A percentile compares a stretch with the other conserved stretches of the same genome.
Conservation (phyloP, 2,888 invertebrate genomes). For the Morpho deidamia region DNA sequence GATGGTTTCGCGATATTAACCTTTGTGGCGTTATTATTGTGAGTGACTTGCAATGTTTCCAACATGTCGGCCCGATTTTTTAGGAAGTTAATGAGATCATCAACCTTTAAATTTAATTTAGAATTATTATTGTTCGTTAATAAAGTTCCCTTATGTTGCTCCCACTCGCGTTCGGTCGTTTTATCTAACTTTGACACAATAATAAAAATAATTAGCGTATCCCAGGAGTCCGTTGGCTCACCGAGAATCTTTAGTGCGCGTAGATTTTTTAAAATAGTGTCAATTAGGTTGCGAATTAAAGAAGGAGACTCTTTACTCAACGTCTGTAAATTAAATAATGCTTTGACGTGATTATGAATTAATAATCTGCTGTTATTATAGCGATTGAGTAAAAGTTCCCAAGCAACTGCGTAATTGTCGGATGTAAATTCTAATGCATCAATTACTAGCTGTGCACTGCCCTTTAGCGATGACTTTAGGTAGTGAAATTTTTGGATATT, state of each 20-base stretch:
- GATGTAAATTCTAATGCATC: background rate
- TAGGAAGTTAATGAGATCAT: background rate
- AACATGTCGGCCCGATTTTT: background rate
- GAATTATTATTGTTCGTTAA: no score
- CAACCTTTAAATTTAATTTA: no score
- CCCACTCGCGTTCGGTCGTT: no score
- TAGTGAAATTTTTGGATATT: constrained; percentile 4
- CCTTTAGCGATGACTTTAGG: constrained; percentile 1
- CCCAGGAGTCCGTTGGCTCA: background rate
- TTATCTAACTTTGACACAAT: no score
- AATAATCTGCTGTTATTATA: constrained; percentile 5
- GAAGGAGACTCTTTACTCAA: constrained; percentile 15
- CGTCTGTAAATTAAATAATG: constrained; percentile 17
- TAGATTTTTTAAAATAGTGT: constrained; percentile 18
- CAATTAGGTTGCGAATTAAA: constrained; percentile 22
- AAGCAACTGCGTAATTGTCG: background rate
- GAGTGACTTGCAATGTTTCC: background rate
- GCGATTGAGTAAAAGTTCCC: background rate
- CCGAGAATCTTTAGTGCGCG: constrained; percentile 5
- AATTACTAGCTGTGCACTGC: background rate
- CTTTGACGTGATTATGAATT: constrained; percentile 12
- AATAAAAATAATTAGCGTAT: no score
- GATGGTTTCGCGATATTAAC: no score
- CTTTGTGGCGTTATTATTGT: no score
- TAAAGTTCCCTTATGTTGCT: no score